Conservation (phyloP, 2,113 vertebrate genomes). For the Potamarius usumacintae region DNA sequence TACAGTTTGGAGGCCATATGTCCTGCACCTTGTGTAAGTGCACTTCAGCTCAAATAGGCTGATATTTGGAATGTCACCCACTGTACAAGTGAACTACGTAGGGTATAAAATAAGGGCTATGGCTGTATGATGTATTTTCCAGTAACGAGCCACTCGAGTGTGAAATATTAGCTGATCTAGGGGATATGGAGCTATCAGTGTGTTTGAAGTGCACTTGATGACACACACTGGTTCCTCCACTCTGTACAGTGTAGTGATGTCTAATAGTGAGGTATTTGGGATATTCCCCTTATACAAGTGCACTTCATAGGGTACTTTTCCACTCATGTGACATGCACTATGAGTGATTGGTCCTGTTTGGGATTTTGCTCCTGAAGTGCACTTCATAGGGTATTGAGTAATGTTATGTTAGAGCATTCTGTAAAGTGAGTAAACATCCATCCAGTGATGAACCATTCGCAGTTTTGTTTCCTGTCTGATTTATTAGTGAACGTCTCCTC, state of each 20-base stretch:
- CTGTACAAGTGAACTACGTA: not conserved
- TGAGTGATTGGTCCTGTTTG: not conserved
- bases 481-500: not conserved
- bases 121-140: too few species aligned
- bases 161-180: not conserved
- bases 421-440: not conserved
- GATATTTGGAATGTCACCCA: not conserved
- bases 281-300: not conserved
- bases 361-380: not conserved
- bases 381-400: not conserved
- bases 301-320: not conserved
- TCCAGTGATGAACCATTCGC: not conserved
- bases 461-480: not conserved
- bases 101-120: not conserved
- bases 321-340: not conserved
- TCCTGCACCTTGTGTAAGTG: not conserved
- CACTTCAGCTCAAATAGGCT: too few species aligned
- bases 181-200: not conserved
- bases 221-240: not conserved
- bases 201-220: not conserved
- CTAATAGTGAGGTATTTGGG: not conserved
- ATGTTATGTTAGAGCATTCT: not conserved
- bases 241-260: not conserved
- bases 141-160: too few species aligned
- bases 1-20: not conserved